Evolutionary conservation across 1,140 invertebrate genomes (phyloP).

Genomic region (Magallana ariakensis): DNA sequence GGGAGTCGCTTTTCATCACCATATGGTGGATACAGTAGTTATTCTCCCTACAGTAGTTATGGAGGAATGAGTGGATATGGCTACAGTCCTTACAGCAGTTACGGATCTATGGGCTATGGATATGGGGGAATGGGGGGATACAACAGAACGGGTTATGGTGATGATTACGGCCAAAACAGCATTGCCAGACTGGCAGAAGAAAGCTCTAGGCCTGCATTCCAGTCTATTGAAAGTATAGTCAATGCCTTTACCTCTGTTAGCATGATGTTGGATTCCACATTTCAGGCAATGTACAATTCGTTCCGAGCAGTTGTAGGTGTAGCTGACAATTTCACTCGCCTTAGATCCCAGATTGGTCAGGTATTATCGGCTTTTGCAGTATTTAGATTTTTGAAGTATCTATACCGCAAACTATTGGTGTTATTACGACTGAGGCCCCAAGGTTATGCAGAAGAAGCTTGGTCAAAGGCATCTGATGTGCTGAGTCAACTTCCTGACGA

Average conservation of each 20-base stretch:
- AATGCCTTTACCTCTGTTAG: conserved; percentile 94
- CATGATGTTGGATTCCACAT: conserved; percentile 98
- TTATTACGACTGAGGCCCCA: conserved; percentile 82
- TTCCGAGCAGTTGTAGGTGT: conserved; percentile 96
- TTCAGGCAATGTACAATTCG: conserved; percentile 95
- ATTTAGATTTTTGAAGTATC: conserved; percentile 88
- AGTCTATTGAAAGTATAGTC: conserved; percentile 95
- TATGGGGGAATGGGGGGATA: conserved; percentile 76
- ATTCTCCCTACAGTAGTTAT: conserved; percentile 57
- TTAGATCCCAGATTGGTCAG: conserved; percentile 90
- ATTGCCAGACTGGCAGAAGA: conserved; percentile 94
- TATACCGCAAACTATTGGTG: conserved; percentile 87
- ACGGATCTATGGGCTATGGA: conserved; percentile 66
- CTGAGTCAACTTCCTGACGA: conserved; percentile 54
- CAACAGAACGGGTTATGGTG: conserved; percentile 72
- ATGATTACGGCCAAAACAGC: conserved; percentile 80
- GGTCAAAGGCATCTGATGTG: conserved; percentile 71
- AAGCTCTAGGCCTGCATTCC: conserved; percentile 93
- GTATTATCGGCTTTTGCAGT: conserved; percentile 92
- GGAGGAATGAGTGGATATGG: conserved; percentile 46
- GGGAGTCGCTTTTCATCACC: conserved; percentile 40
- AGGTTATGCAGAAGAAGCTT: conserved; percentile 76
- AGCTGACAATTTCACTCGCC: conserved; percentile 93
- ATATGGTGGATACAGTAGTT: conserved; percentile 48
- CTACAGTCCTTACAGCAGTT: conserved; percentile 58